Conservation (phyloP, 2,113 vertebrate species). For the Callocephalon fimbriatum region DNA sequence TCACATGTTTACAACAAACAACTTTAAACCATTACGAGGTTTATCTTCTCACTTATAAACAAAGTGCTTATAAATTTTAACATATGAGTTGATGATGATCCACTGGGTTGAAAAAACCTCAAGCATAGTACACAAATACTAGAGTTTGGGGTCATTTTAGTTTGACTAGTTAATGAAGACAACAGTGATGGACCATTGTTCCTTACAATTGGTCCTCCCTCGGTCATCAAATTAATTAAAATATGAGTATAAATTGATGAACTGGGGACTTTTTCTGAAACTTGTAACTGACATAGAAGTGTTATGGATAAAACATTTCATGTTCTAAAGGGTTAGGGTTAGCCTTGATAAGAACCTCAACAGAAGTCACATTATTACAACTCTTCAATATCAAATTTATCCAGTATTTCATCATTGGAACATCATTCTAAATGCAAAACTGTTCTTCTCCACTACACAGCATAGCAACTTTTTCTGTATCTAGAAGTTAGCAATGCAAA, state of each 20-base stretch:
- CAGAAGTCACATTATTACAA: fast-evolving
- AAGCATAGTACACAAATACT: neutral
- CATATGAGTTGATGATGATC: fast-evolving
- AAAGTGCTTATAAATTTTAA: neutral
- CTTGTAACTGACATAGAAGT: neutral
- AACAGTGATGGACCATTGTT: neutral
- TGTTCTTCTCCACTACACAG: neutral
- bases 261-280: neutral
- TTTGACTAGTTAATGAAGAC: neutral
- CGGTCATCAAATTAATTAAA: neutral
- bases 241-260: neutral
- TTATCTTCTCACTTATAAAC: neutral
- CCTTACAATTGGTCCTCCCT: neutral
- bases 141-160: neutral
- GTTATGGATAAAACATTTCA: neutral
- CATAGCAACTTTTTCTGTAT: neutral
- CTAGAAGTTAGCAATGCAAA: neutral
- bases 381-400: neutral
- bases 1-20: neutral
- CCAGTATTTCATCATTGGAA: neutral
- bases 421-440: neutral
- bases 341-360: neutral
- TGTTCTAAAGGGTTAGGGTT: neutral
- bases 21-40: neutral
- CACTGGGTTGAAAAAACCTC: neutral